Percentiles rank a stretch among this genome's conserved stretches.
These are phyloP conservation scores for Melieria picta DNA, from an alignment of 2,888 invertebrate species.

Conservation along the genomic window DNA sequence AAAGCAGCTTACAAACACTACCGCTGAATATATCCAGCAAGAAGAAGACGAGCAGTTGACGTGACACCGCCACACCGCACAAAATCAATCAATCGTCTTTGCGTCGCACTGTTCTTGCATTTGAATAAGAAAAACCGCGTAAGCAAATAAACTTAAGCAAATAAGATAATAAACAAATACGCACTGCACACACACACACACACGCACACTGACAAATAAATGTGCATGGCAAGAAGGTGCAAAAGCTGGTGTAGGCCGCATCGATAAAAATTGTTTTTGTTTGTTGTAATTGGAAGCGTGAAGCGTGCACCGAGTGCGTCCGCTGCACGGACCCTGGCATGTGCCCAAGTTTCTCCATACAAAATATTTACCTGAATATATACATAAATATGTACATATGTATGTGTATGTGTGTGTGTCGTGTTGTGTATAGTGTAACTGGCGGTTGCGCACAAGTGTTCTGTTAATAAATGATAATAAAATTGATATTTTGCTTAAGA, in stretches of 20 bases:
- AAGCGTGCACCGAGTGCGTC: conserved; percentile 13
- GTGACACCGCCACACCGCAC: no score
- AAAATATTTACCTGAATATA: conserved; percentile 7
- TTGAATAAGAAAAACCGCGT: conserved; percentile 10
- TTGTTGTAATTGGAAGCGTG: conserved; percentile 23
- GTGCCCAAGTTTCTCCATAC: neutral
- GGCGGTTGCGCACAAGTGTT: conserved; percentile 53
- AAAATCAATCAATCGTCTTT: no score
- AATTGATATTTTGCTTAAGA: conserved; percentile 20
- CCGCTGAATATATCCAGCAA: no score
- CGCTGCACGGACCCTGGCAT: neutral
- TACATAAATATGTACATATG: neutral
- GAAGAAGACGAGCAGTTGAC: no score
- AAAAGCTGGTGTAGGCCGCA: conserved; percentile 6
- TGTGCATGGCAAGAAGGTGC: conserved; percentile 7
- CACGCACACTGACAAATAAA: neutral
- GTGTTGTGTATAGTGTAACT: conserved; percentile 13
- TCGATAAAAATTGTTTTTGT: conserved; percentile 6
- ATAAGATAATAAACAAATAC: conserved; percentile 8
- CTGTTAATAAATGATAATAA: conserved; percentile 55
- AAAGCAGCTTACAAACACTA: no score
- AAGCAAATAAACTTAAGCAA: conserved; percentile 13
- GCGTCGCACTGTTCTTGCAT: no score
- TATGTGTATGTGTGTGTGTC: conserved; percentile 27
- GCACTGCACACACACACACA: neutral